A percentile compares a stretch with the other conserved stretches of the same genome.
Conservation (phyloP, 2,888 invertebrate genomes). For the Caenorhabditis plicata region DNA sequence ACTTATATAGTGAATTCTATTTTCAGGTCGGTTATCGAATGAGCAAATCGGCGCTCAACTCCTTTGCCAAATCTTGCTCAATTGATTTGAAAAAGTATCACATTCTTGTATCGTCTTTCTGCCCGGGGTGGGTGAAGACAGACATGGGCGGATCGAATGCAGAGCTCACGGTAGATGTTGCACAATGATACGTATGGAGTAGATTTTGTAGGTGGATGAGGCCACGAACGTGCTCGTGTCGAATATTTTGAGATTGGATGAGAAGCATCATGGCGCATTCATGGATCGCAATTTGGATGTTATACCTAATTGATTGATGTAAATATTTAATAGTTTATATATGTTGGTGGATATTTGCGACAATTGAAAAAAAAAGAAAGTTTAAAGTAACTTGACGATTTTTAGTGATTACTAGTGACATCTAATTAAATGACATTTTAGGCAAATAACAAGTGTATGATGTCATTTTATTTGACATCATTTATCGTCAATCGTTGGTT, state of each 20-base stretch:
- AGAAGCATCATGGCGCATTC: slow-evolving; percentile 22
- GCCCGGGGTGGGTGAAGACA: slow-evolving; percentile 52
- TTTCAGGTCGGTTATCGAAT: slow-evolving; percentile 27
- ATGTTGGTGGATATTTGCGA: too few relatives aligned
- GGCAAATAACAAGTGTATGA: too few relatives aligned
- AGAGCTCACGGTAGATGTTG: slow-evolving; percentile 12
- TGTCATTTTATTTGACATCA: too few relatives aligned
- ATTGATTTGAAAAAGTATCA: slow-evolving; percentile 29
- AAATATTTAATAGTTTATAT: too few relatives aligned
- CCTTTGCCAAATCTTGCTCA: slow-evolving; percentile 39
- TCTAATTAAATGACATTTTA: too few relatives aligned
- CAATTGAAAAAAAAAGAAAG: too few relatives aligned
- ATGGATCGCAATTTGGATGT: slow-evolving; percentile 10
- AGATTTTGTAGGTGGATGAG: slow-evolving; percentile 17
- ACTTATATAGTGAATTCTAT: background rate
- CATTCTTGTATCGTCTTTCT: slow-evolving; percentile 38
- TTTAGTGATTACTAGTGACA: too few relatives aligned
- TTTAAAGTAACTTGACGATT: too few relatives aligned
- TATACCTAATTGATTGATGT: slow-evolving; percentile 25
- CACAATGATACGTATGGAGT: background rate
- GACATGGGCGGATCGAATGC: slow-evolving; percentile 54
- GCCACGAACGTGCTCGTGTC: slow-evolving; percentile 9
- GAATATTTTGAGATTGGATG: slow-evolving; percentile 13
- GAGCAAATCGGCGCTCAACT: slow-evolving; percentile 48
- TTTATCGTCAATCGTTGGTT: too few relatives aligned